These are phyloP conservation scores for Physocephala rufipes DNA, from an alignment of 2,888 invertebrate genomes.

Conservation along the genomic window DNA sequence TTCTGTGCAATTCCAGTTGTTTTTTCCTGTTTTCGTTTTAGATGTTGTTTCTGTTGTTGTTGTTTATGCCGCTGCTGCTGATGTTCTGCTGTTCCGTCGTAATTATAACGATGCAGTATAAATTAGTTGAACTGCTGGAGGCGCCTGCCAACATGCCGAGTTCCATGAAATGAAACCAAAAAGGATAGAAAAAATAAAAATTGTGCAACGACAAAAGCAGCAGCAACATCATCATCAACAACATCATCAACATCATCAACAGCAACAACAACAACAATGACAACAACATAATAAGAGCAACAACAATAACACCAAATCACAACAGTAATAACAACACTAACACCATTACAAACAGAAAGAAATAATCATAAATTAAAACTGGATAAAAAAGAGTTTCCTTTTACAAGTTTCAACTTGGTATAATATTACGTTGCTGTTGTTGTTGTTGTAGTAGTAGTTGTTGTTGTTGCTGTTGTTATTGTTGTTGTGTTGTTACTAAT, in stretches of 20 bases:
- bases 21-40: neutral
- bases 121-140: slow-evolving; percentile 48
- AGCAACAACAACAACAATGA: neutral
- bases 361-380: slow-evolving; percentile 5
- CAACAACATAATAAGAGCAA: neutral
- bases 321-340: neutral
- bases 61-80: neutral
- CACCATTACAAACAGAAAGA: neutral
- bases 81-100: neutral
- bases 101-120: slow-evolving; percentile 39
- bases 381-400: neutral
- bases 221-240: neutral
- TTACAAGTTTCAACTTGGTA: slow-evolving; percentile 1
- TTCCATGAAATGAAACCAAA: slow-evolving; percentile 20
- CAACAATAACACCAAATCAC: too few relatives aligned
- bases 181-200: neutral
- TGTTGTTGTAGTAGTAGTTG: slow-evolving; percentile 6
- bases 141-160: slow-evolving; percentile 37
- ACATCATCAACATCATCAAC: neutral
- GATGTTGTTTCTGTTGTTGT: neutral
- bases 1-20: too few relatives aligned
- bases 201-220: neutral
- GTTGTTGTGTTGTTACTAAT: neutral
- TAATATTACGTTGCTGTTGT: neutral
- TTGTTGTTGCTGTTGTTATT: neutral